phyloP scores from a whole-genome alignment of 2,797 vertebrate species.

The Xiphorhynchus erythropygius region DNA sequence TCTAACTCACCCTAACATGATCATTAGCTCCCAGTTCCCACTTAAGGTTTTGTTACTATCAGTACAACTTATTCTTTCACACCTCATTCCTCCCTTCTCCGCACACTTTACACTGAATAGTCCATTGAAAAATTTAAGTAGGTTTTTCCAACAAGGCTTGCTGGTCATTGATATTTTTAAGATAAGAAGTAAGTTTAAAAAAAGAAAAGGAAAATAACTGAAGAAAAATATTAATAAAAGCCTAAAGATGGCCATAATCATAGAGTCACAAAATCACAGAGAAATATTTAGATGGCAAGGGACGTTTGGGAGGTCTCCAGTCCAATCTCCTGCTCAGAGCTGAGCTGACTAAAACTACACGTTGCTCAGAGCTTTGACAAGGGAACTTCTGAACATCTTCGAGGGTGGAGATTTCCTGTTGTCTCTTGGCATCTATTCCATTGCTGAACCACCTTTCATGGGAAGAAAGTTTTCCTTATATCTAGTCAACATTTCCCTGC shows the following conservation, averaged over 20 bases:
- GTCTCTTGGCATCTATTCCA: neutral
- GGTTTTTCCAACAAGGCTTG: neutral
- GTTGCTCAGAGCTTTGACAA: neutral
- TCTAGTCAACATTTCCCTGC: neutral
- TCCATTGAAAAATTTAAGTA: neutral
- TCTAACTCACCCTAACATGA: neutral
- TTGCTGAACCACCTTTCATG: neutral
- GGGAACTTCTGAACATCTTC: neutral
- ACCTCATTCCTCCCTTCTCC: neutral
- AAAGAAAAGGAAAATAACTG: neutral
- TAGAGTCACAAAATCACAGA: neutral
- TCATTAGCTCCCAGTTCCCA: neutral
- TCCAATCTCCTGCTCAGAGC: neutral
- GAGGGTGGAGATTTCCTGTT: neutral
- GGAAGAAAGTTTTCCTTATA: neutral
- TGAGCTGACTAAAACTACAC: neutral
- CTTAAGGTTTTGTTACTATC: neutral
- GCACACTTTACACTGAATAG: neutral
- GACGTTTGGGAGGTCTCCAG: neutral
- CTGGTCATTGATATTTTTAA: neutral
- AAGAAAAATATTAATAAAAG: neutral
- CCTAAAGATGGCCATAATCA: neutral
- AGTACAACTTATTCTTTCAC: neutral
- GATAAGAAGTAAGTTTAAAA: neutral
- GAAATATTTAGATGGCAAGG: neutral